Percentiles rank a stretch among this genome's conserved stretches.
These are phyloP conservation scores for Hippocampus mohnikei DNA, from an alignment of 2,113 vertebrate species.

Conservation along the genomic window DNA sequence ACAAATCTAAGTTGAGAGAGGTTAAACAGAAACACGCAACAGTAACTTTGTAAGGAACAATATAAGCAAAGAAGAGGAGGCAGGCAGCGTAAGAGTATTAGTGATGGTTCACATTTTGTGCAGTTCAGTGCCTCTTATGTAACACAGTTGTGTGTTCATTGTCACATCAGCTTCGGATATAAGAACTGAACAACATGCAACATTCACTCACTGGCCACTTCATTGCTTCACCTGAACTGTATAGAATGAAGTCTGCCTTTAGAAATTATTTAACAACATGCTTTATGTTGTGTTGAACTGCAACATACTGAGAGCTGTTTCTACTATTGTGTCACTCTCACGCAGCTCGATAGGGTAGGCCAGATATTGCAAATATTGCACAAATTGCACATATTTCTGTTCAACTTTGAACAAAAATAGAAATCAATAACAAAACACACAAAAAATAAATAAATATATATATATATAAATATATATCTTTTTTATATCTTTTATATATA, in stretches of 20 bases:
- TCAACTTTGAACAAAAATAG: no score
- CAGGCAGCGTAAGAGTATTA: constrained; percentile 5
- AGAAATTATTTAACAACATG: background rate
- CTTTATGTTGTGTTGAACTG: background rate
- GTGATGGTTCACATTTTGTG: background rate
- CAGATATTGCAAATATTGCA: no score
- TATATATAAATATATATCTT: no score
- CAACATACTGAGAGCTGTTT: no score
- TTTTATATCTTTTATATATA: no score
- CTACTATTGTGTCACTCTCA: no score
- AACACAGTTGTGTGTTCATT: background rate
- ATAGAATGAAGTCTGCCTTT: background rate
- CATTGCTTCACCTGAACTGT: background rate
- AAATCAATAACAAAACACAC: no score
- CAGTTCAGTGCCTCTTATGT: background rate
- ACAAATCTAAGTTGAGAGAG: constrained; percentile 9
- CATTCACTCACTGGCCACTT: background rate
- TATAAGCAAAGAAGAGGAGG: constrained; percentile 5
- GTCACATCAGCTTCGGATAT: background rate
- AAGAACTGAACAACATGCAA: background rate
- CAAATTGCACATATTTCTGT: no score
- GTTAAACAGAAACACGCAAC: background rate
- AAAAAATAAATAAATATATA: no score
- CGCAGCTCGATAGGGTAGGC: no score
- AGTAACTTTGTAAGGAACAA: constrained; percentile 6